Conservation (phyloP, 2,888 invertebrate species). For the Noctua comes region DNA sequence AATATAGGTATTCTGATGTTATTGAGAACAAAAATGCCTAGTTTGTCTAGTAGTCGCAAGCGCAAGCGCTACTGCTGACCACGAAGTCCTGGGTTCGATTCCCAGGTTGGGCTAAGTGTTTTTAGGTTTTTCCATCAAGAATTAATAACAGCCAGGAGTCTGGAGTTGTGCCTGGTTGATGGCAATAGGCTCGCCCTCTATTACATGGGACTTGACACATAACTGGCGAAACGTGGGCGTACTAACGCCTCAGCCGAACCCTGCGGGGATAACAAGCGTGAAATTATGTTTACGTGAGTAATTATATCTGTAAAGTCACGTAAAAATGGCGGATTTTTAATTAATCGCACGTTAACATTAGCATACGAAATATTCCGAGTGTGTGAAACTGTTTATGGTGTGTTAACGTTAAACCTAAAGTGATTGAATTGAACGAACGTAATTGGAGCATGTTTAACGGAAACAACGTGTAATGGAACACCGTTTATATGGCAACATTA, state of each 20-base stretch:
- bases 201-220: background rate
- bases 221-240: background rate
- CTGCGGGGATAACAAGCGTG: background rate
- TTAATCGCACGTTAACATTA: conserved; percentile 35
- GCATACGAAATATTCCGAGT: conserved; percentile 14
- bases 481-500: conserved; percentile 14
- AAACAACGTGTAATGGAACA: conserved; percentile 29
- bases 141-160: background rate
- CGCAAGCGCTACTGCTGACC: background rate
- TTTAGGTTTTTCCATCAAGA: background rate
- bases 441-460: conserved; percentile 37
- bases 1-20: background rate
- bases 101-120: background rate
- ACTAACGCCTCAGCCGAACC: background rate
- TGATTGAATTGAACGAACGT: conserved; percentile 30
- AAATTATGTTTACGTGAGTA: background rate
- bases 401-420: conserved; percentile 5
- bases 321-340: conserved; percentile 29
- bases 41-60: background rate
- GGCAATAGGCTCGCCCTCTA: background rate
- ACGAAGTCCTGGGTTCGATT: background rate
- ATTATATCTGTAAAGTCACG: conserved; percentile 27
- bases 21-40: conserved; percentile 9
- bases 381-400: conserved; percentile 28
- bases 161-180: background rate